These are phyloP conservation scores for Cheirogaleus medius DNA, from an alignment of 2,113 vertebrate species.

Conservation along the genomic window DNA sequence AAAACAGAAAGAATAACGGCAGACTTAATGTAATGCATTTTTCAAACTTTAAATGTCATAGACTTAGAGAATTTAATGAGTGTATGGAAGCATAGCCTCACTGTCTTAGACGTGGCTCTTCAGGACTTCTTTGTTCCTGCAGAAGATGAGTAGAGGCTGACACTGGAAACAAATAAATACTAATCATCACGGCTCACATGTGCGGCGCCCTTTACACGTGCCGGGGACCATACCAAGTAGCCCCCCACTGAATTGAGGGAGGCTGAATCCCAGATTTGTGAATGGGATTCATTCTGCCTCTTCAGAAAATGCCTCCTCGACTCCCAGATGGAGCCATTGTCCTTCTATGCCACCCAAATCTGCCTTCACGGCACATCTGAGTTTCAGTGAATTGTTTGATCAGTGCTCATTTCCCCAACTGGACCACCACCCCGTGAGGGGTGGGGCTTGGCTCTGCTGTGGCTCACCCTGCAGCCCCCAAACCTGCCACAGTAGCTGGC, in stretches of 20 bases:
- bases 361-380: not conserved
- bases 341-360: not conserved
- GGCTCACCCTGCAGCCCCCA: rapidly evolving
- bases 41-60: not conserved
- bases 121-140: not conserved
- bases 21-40: not conserved
- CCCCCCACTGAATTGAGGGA: not conserved
- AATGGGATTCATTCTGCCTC: not conserved
- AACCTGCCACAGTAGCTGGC: not conserved
- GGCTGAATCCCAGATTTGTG: not conserved
- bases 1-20: not conserved
- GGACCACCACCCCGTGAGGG: not conserved
- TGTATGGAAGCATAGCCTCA: not conserved
- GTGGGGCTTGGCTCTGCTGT: not conserved
- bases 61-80: not conserved
- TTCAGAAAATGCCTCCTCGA: not conserved
- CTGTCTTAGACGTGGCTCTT: not conserved
- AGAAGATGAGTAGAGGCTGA: not conserved
- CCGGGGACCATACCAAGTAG: not conserved
- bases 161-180: too few species aligned
- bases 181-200: not conserved
- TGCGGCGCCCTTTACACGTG: not conserved
- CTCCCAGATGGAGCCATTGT: not conserved
- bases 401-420: not conserved
- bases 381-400: not conserved